These are phyloP conservation scores for Antennarius maculatus DNA, from an alignment of 2,797 vertebrate genomes.

Conservation along the genomic window DNA sequence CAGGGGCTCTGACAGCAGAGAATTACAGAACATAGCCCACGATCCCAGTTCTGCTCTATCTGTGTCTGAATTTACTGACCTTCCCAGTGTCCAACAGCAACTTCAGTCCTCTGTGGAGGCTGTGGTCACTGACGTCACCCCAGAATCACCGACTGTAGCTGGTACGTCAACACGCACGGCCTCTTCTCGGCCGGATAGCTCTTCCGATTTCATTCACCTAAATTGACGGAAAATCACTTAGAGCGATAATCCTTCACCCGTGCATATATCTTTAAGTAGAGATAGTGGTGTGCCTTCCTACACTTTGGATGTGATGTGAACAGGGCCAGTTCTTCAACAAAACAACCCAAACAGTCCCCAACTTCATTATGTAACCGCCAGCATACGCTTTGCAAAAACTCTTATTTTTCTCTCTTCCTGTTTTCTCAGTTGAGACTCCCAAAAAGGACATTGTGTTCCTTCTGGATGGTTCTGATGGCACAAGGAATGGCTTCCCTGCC, in stretches of 20 bases:
- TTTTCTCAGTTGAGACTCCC: constrained; percentile 31
- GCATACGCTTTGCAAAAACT: too few relatives aligned
- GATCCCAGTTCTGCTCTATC: too few relatives aligned
- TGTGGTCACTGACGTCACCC: too few relatives aligned
- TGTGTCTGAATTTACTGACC: constrained; percentile 44
- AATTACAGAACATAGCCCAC: too few relatives aligned
- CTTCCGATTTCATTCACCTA: background rate
- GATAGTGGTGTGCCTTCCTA: background rate
- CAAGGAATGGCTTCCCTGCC: constrained; percentile 80
- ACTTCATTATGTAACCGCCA: too few relatives aligned
- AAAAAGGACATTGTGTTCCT: constrained; percentile 88
- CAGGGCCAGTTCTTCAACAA: too few relatives aligned
- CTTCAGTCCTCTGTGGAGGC: constrained; percentile 25
- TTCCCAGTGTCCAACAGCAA: constrained; percentile 50
- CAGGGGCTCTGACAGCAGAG: too few relatives aligned
- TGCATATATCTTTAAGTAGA: background rate
- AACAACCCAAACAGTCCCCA: too few relatives aligned
- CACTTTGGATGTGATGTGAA: too few relatives aligned
- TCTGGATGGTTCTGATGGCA: constrained; percentile 85
- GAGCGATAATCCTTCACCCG: background rate
- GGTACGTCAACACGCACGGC: too few relatives aligned
- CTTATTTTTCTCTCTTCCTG: constrained; percentile 4
- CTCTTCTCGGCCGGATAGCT: too few relatives aligned
- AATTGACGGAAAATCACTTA: rapidly evolving
- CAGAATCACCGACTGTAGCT: too few relatives aligned